phyloP scores from a whole-genome alignment of 2,113 vertebrate species.

The Prionailurus bengalensis region DNA sequence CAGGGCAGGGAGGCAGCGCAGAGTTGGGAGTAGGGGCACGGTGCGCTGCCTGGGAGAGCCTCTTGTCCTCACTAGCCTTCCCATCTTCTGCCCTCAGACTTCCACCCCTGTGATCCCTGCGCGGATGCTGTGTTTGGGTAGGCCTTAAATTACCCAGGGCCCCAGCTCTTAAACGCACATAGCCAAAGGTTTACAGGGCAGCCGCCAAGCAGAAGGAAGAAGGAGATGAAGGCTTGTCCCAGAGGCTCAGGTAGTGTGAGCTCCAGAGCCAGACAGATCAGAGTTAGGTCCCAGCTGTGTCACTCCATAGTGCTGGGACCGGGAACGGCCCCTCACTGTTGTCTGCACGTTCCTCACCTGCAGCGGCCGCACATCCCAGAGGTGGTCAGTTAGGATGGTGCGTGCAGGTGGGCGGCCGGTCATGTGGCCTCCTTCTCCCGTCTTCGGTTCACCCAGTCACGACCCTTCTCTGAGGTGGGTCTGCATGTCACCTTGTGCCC shows the following conservation, averaged over 20 bases:
- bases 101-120: not conserved
- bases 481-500: not conserved
- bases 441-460: not conserved
- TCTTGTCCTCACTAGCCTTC: not conserved
- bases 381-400: too few relatives aligned
- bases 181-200: not conserved
- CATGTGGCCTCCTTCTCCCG: too few relatives aligned
- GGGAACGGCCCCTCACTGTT: not conserved
- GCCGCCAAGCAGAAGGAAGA: not conserved
- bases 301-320: not conserved
- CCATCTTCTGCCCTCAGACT: not conserved
- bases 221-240: not conserved
- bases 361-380: too few relatives aligned
- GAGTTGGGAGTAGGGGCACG: not conserved
- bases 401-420: too few relatives aligned
- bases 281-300: not conserved
- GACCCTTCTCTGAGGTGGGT: not conserved
- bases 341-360: not conserved
- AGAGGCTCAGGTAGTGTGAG: not conserved
- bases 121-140: accelerated
- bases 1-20: not conserved
- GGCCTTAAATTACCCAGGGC: too few relatives aligned
- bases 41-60: not conserved
- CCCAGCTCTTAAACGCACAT: not conserved
- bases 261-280: not conserved